These are phyloP conservation scores for Sisyra nigra DNA, from an alignment of 2,888 invertebrate genomes.

Conservation along the genomic window DNA sequence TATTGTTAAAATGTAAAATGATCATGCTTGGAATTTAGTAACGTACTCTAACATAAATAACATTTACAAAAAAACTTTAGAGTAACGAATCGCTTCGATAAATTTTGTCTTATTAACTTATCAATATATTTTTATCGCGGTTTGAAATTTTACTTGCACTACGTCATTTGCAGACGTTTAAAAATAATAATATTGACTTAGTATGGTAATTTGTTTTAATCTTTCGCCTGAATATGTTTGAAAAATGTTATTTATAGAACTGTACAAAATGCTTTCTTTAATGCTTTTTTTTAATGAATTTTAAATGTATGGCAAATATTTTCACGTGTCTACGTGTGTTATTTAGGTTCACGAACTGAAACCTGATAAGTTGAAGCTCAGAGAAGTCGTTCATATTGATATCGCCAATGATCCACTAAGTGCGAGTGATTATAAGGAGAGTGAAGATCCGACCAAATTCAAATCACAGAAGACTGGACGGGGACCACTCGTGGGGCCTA, in stretches of 20 bases:
- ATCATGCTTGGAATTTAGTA: not conserved
- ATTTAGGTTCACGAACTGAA: slow-evolving; percentile 79
- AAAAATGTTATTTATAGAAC: no score
- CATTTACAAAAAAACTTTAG: no score
- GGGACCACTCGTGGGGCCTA: slow-evolving; percentile 67
- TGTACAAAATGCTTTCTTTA: no score
- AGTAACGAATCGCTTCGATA: not conserved
- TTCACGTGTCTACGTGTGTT: not conserved
- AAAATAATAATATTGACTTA: no score
- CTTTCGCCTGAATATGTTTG: no score
- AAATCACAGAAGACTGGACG: slow-evolving; percentile 85
- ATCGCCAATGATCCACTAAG: slow-evolving; percentile 83
- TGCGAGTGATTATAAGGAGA: slow-evolving; percentile 72
- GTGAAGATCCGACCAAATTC: slow-evolving; percentile 75
- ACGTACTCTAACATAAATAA: not conserved
- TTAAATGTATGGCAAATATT: not conserved
- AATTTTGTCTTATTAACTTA: no score
- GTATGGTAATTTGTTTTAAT: no score
- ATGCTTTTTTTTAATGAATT: no score
- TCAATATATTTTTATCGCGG: no score
- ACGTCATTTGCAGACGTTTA: no score
- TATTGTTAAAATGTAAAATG: slow-evolving; percentile 2
- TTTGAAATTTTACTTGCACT: no score
- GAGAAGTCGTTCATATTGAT: slow-evolving; percentile 86
- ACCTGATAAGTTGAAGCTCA: slow-evolving; percentile 72